A percentile compares a stretch with the other conserved stretches of the same genome.
These are phyloP conservation scores for Anableps anableps DNA, from an alignment of 2,797 vertebrate genomes.

Conservation along the genomic window DNA sequence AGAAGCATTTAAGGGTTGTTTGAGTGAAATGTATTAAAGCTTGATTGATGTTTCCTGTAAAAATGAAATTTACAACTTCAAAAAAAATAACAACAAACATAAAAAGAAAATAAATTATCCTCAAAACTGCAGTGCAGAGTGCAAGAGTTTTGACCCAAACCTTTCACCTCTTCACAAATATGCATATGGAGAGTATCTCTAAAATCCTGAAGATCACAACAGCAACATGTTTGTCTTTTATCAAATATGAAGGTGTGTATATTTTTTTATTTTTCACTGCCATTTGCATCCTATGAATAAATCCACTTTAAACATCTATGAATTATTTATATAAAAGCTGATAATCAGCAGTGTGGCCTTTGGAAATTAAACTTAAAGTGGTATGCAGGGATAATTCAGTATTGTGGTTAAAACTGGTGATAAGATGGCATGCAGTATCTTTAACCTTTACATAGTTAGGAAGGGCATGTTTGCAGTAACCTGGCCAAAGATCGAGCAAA, in stretches of 20 bases:
- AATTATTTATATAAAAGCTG: neutral
- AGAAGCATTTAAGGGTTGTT: neutral
- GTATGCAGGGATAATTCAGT: constrained; percentile 23
- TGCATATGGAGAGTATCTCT: neutral
- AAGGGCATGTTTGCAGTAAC: constrained; percentile 58
- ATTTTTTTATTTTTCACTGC: neutral
- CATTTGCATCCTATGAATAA: neutral
- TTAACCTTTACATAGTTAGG: constrained; percentile 53
- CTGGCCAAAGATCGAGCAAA: constrained; percentile 54
- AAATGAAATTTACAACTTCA: neutral
- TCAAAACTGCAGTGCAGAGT: neutral
- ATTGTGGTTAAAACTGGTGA: constrained; percentile 37
- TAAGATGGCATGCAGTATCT: constrained; percentile 57
- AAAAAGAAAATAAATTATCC: neutral
- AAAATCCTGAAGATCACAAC: neutral
- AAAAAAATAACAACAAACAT: neutral
- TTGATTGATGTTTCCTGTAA: neutral
- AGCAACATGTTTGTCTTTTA: neutral
- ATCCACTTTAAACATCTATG: neutral
- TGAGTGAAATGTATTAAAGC: neutral
- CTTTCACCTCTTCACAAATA: neutral
- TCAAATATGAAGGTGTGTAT: neutral
- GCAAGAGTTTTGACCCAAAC: neutral
- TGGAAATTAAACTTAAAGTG: constrained; percentile 22
- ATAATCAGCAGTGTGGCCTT: neutral